Base-by-base conservation (phyloP, 2,797 vertebrate species). In the Coregonus suidteri region DNA sequence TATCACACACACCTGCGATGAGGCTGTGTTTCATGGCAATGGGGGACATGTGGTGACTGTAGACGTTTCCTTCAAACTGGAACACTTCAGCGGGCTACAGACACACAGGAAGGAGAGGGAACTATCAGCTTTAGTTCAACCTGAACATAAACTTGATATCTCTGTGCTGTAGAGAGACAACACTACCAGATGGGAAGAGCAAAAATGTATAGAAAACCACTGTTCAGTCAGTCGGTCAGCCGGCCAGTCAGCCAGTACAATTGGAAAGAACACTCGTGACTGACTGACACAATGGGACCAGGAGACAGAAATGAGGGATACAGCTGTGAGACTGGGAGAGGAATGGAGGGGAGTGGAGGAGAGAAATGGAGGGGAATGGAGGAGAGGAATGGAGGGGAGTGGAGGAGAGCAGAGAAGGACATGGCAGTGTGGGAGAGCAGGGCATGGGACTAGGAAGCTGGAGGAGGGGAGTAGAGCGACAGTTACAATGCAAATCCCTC, bases 11-110 rank as follows among this genome's bases (percentile, higher is more conserved):
- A 71, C 51, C 97, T 96, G 98, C 98, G 87, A 99, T 93, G 77
- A 99, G 95, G 89, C 95, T 96, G 91, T 99, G 98, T 75, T 96
- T 97, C 83, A 94, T 96, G 86, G 98, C 96, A 47, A 98, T 83
- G 78, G 97, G 96, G 82, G 98, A 99, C 94, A 98, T 95, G 81
- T 99, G 98, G 90, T 99, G 98, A 87, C 95, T 96, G 87, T 99
- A 99, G 83, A 99, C 94, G 52, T 95, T 97, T 72, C 90, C 96
- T 59, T 98, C 96, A 92, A 99, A 99, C 85, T 94, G 90, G 94
- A 98, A 99, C 66, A 93, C 81, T 85, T 98, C 98, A 70, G 97
- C 98, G 78, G 94, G 92, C 97, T 98, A 86, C 71, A 73, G 51
- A 76, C 70, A 75, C 51, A 82, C 0, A 77, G 73, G 25, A 56